Conservation (phyloP, 2,113 vertebrate genomes). For the Monarcha castaneiventris region DNA sequence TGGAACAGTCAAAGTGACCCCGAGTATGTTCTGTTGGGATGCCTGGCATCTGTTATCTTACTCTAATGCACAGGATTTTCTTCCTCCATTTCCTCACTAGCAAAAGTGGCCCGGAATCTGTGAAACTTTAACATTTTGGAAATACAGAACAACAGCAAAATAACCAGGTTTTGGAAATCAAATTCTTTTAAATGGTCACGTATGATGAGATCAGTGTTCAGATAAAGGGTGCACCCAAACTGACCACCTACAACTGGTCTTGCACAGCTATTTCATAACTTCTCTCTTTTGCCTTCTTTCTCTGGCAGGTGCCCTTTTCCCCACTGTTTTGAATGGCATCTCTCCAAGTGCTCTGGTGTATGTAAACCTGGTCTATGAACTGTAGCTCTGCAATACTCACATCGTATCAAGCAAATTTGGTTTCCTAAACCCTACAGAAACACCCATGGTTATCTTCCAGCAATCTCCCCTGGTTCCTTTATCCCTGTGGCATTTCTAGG, state of each 20-base stretch:
- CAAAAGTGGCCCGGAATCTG: background rate
- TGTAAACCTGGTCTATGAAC: background rate
- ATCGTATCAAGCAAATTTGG: background rate
- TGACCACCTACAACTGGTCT: background rate
- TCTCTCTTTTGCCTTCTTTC: background rate
- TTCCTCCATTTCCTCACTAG: background rate
- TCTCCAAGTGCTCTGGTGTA: background rate
- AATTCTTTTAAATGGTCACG: background rate
- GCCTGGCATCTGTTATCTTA: slow-evolving; percentile 41
- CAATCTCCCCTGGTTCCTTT: background rate
- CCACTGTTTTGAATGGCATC: background rate
- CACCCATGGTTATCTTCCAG: background rate
- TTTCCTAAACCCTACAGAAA: background rate
- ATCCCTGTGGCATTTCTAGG: background rate
- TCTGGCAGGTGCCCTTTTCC: background rate
- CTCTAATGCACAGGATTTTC: background rate
- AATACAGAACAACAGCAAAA: background rate
- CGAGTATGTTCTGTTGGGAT: slow-evolving; percentile 49
- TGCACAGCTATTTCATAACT: background rate
- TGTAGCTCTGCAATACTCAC: background rate
- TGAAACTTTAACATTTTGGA: background rate
- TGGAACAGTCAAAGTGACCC: slow-evolving; percentile 61
- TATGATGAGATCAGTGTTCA: background rate
- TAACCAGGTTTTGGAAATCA: background rate
- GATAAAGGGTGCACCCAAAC: background rate